Percentiles rank a stretch among this genome's conserved stretches.
Conservation (phyloP, 53 echinoderm and acorn worm genomes). For the Luidia sarsii region DNA sequence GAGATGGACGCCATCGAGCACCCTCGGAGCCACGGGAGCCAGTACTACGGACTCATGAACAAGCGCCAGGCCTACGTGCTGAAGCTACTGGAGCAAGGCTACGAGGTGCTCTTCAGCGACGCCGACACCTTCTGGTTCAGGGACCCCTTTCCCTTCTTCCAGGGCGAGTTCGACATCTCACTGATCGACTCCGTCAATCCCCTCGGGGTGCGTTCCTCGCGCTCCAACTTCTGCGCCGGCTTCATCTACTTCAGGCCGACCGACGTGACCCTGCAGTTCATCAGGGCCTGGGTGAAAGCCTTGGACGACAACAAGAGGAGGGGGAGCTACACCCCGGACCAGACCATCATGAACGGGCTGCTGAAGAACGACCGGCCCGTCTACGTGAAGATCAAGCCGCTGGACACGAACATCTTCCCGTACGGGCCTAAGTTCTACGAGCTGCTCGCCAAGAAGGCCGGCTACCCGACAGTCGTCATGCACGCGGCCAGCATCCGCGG, state of each 20-base stretch:
- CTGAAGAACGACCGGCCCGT: neutral
- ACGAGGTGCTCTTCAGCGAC: slow-evolving; percentile 31
- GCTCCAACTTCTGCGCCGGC: slow-evolving; percentile 27
- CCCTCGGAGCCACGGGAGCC: neutral
- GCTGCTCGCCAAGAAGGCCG: neutral
- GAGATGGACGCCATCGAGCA: neutral
- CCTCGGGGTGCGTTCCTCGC: neutral
- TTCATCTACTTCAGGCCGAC: slow-evolving; percentile 11
- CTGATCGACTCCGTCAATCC: neutral
- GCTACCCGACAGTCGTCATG: slow-evolving; percentile 16
- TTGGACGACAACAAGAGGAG: neutral
- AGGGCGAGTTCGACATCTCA: slow-evolving; percentile 14
- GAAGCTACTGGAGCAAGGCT: slow-evolving; percentile 20
- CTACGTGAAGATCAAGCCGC: neutral
- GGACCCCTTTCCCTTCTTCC: slow-evolving; percentile 38
- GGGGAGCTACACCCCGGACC: neutral
- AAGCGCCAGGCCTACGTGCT: slow-evolving; percentile 20
- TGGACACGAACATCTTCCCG: slow-evolving; percentile 3
- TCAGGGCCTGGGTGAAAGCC: neutral
- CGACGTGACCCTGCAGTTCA: neutral
- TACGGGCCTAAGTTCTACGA: neutral
- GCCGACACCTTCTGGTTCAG: slow-evolving; percentile 44
- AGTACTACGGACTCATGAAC: slow-evolving; percentile 11
- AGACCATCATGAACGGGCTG: neutral
- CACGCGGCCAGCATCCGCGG: slow-evolving; percentile 19